These are phyloP conservation scores for Berghia stephanieae DNA, from an alignment of 1,140 invertebrate species.

Conservation along the genomic window DNA sequence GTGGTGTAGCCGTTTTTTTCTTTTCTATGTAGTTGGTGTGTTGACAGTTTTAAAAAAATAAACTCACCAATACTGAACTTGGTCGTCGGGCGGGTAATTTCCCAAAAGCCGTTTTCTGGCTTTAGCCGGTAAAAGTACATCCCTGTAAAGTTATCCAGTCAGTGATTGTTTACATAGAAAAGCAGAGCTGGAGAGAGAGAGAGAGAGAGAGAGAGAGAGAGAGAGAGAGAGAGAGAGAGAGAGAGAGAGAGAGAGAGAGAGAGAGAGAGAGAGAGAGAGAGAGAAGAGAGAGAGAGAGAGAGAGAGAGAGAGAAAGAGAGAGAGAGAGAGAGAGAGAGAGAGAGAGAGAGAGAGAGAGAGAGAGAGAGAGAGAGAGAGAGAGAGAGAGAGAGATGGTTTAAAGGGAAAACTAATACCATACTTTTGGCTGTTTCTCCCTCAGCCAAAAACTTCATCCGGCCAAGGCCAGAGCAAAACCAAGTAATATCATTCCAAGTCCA, in stretches of 20 bases:
- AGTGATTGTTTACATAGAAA: not conserved
- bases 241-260: conserved; percentile 17
- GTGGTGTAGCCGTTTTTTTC: no score
- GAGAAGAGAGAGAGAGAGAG: not conserved
- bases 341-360: not conserved
- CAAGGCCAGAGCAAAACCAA: not conserved
- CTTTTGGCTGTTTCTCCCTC: not conserved
- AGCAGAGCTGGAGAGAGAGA: not conserved
- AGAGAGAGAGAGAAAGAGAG: not conserved
- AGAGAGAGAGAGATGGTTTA: conserved; percentile 1
- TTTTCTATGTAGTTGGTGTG: no score
- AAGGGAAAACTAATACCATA: not conserved
- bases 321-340: conserved; percentile 6
- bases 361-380: conserved; percentile 15
- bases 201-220: not conserved
- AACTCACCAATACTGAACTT: not conserved
- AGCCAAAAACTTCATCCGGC: not conserved
- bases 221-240: conserved; percentile 3
- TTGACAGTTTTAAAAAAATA: no score
- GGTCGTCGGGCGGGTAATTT: not conserved
- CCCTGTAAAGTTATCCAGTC: not conserved
- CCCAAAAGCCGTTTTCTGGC: not conserved
- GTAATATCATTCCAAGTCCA: not conserved
- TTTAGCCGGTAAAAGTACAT: not conserved
- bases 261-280: conserved; percentile 3